Conservation (phyloP, 2,888 invertebrate species). For the Steinernema scapterisci region DNA sequence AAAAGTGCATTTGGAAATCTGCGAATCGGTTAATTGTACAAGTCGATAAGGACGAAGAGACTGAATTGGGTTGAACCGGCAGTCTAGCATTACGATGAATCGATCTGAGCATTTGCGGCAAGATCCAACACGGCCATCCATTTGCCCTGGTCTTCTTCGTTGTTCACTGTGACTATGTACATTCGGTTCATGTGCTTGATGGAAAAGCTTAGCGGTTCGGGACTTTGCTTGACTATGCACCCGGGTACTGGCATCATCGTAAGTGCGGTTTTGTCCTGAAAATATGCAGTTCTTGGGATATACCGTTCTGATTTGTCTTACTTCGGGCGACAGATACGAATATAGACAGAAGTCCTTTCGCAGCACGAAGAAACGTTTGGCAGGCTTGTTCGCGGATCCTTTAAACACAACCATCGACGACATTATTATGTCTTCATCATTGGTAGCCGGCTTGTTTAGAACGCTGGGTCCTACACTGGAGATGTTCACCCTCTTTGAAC, state of each 20-base stretch:
- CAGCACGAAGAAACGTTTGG: conserved; percentile 58
- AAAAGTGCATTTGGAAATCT: conserved; percentile 11
- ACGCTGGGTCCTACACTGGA: conserved; percentile 10
- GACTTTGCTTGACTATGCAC: conserved; percentile 51
- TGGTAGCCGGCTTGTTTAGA: conserved; percentile 27
- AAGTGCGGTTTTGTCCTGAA: conserved; percentile 59
- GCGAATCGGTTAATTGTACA: conserved; percentile 12
- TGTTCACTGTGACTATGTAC: conserved; percentile 55
- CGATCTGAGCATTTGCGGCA: conserved; percentile 60
- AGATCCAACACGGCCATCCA: conserved; percentile 66
- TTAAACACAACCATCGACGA: conserved; percentile 49
- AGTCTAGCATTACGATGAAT: not conserved
- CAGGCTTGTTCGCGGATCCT: conserved; percentile 48
- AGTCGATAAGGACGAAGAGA: not conserved
- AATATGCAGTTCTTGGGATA: conserved; percentile 1
- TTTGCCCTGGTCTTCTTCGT: conserved; percentile 54
- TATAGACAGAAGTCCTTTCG: conserved; percentile 66
- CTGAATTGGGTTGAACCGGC: not conserved
- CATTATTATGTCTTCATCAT: conserved; percentile 37
- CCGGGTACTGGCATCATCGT: conserved; percentile 66
- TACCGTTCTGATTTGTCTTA: conserved; percentile 36
- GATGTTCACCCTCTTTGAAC: conserved; percentile 12
- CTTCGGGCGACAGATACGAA: conserved; percentile 58
- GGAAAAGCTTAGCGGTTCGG: conserved; percentile 57
- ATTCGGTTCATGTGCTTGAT: conserved; percentile 58